Evolutionary conservation across 2,797 vertebrate genomes (phyloP), one percentile per base, ranked within the genome.

Genomic region (Rachycentron canadum): DNA sequence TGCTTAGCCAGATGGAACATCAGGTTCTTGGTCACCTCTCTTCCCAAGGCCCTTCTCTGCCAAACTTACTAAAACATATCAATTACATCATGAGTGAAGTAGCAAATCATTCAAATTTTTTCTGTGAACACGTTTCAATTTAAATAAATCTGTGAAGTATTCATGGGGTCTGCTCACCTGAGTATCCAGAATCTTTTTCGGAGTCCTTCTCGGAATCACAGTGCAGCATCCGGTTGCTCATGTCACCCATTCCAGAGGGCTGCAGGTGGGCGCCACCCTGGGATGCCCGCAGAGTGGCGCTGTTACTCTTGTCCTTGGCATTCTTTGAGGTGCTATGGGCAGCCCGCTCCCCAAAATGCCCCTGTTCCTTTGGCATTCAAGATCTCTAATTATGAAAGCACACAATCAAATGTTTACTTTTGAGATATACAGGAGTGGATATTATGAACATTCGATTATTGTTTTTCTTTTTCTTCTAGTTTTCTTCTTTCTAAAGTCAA

Each of bases 181-280:
- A 94, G 76, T 93, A 94, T 13, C 93, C 94, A 0, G 94, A 94
- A 78, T 89, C 87, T 53, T 92, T 93, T 53, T 93, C 92, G 2
- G 89, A 91, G 55, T 88, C 86, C 58, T 91, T 93, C 74, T 92
- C 93, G 0, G 91, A 93, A 69, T 86, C 82, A 69, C 86, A 92
- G 60, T 50, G 70, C 4, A 80, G 88, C 74, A 84, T 75, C 57
- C 25, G 55, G 36, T 55, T 74, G 47, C 43, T 58, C 79, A 49
- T 61, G 69, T 72, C 82, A 69, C 60, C 81, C 61, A 68, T 67
- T 17, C 62, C 70, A 13, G 71, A 58, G 25, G 13, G 63, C 21
- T 60, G 49, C 45, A 67, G 66, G 67, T 72, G 79, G 28, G 32
- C 19, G 40, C 76, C 86, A 41, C 53, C 71, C 57, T 86, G 89